Evolutionary conservation across 53 echinoderm and acorn worm species (phyloP).

Genomic region (Pentamera pediparva): DNA sequence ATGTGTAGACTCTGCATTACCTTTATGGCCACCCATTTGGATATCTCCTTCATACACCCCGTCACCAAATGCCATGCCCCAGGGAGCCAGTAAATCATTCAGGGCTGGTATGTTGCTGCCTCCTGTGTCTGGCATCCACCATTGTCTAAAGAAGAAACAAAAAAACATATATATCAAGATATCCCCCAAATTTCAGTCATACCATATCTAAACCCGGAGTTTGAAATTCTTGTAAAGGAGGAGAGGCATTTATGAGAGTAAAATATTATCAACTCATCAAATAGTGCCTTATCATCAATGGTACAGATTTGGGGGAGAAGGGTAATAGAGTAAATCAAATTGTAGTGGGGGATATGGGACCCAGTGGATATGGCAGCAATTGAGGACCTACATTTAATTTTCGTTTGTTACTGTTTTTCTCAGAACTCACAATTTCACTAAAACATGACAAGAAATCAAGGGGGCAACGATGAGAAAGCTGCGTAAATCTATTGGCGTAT

Average conservation of each 20-base stretch:
- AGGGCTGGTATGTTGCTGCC: constrained; percentile 95
- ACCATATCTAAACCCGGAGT: neutral
- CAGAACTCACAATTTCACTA: too few relatives aligned
- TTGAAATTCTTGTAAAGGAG: neutral
- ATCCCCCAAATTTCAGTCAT: neutral
- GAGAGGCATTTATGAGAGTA: neutral
- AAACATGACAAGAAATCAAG: too few relatives aligned
- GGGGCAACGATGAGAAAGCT: too few relatives aligned
- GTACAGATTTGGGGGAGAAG: too few relatives aligned
- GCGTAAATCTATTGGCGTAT: too few relatives aligned
- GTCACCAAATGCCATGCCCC: constrained; percentile 97
- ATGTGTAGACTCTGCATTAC: constrained; percentile 59
- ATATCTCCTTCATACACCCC: constrained; percentile 86
- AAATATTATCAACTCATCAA: too few relatives aligned
- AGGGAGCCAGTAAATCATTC: constrained; percentile 88
- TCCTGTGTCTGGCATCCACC: constrained; percentile 99
- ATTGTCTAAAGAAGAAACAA: constrained; percentile 64
- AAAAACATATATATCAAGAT: neutral
- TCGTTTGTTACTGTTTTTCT: too few relatives aligned
- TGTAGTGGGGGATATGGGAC: too few relatives aligned
- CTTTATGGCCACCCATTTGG: constrained; percentile 60
- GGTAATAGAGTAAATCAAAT: too few relatives aligned
- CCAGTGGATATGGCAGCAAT: too few relatives aligned
- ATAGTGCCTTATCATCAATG: too few relatives aligned
- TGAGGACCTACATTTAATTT: too few relatives aligned